Conservation (phyloP, 2,113 vertebrate genomes). For the Pygathrix nemaeus region DNA sequence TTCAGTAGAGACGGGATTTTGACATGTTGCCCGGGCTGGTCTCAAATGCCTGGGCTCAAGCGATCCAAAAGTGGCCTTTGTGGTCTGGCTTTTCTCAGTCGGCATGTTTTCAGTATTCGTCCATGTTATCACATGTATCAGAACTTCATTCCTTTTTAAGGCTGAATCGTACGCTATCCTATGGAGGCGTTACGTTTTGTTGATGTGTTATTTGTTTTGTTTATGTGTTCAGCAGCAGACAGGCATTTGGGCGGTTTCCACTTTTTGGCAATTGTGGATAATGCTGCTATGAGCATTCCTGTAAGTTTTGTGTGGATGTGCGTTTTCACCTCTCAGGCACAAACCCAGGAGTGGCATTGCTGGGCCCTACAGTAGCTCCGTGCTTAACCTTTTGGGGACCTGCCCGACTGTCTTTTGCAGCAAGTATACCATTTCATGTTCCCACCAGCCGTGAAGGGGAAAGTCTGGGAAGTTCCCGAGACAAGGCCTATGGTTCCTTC, state of each 20-base stretch:
- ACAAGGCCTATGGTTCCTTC: background rate
- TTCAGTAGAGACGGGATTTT: too few species aligned
- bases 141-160: background rate
- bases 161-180: background rate
- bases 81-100: too few species aligned
- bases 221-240: background rate
- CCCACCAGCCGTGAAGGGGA: background rate
- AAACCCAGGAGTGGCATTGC: background rate
- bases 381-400: background rate
- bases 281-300: background rate
- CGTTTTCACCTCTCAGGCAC: background rate
- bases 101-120: too few species aligned
- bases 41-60: too few species aligned
- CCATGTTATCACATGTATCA: too few species aligned
- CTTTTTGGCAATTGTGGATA: background rate
- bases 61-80: too few species aligned
- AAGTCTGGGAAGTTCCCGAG: background rate
- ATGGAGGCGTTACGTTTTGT: background rate
- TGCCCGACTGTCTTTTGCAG: background rate
- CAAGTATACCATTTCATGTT: background rate
- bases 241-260: background rate
- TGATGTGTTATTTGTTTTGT: background rate
- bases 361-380: background rate
- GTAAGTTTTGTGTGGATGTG: background rate
- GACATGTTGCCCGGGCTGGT: too few species aligned